Base-by-base conservation (phyloP, 1,140 invertebrate species). In the Drosophila punjabiensis region DNA sequence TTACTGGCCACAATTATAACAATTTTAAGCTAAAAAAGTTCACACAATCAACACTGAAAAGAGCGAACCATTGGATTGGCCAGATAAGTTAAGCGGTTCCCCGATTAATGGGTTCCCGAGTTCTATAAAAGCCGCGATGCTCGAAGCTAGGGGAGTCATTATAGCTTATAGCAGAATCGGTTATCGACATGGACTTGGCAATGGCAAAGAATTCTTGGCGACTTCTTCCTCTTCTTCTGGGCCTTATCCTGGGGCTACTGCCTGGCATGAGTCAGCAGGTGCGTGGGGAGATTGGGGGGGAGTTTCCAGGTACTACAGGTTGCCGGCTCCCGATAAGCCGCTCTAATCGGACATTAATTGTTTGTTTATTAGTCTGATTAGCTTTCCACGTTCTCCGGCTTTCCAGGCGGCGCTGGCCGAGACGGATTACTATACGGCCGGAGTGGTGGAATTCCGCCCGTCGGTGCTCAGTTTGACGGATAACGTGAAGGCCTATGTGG, bases 351-450 rank as follows among this genome's bases (percentile, higher is more conserved):
- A 30, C 59, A 74, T 55, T 60, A 53, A 48, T 70, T 56, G 55
- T 39, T 58, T 39, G 55, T 28, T 58, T 58, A 39, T 58, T 56
- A 37, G 33, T 37, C 33, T 41, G 20, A 52, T 47, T 45, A 59
- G 35, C 32, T 20, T 73, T 41, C 37, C 30, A 53, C 61, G 20
- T 50, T 18, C 53, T 39, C 55, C 55, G 35, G 14, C 33, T 64
- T 56, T 61, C 18, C 80, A 94, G 94, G 93, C 55, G 20, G 20
- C 55, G 1, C 35, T 58, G 9, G 88, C 92, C 14, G 76, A 84
- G 65, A 84, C 92, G 61, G 76, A 84, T 33, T 93, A 87, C 73
- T 95, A 95, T 65, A 93, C 93, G 5, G 94, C 94, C 10, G 94
- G 94, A 1, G 94, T 95, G 5, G 93, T 95, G 14, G 94, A 95